Conservation (phyloP, 2,113 vertebrate species). For the Motacilla alba region DNA sequence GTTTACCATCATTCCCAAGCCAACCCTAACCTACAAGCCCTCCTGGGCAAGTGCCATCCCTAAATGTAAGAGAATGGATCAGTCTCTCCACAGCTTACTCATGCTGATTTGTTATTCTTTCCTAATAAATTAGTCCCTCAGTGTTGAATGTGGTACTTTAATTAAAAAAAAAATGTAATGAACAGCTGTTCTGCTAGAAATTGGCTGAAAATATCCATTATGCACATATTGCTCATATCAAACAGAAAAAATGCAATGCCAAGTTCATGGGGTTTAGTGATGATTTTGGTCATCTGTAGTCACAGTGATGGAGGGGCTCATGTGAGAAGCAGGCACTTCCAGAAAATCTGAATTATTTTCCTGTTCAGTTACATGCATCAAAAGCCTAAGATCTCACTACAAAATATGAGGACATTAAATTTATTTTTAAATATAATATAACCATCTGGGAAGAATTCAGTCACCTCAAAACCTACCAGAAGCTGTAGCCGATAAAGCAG, state of each 20-base stretch:
- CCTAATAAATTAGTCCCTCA: neutral
- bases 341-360: constrained; percentile 8
- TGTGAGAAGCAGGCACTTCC: neutral
- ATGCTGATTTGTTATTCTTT: neutral
- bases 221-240: constrained; percentile 3
- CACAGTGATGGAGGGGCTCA: neutral
- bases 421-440: neutral
- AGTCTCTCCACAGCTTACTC: neutral
- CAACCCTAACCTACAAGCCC: neutral
- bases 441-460: constrained; percentile 1
- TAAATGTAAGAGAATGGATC: neutral
- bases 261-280: neutral
- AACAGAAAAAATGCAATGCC: neutral
- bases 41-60: neutral
- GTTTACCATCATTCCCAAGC: neutral
- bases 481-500: constrained; percentile 17
- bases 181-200: constrained; percentile 19
- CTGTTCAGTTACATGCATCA: neutral
- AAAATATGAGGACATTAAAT: neutral
- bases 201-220: constrained; percentile 6
- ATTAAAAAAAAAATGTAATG: neutral
- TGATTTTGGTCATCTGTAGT: constrained; percentile 14
- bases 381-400: neutral
- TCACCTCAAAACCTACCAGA: neutral
- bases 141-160: neutral